A percentile compares a stretch with the other conserved stretches of the same genome.
These are phyloP conservation scores for Heliconius hermathena DNA, from an alignment of 1,140 invertebrate species.

Conservation along the genomic window DNA sequence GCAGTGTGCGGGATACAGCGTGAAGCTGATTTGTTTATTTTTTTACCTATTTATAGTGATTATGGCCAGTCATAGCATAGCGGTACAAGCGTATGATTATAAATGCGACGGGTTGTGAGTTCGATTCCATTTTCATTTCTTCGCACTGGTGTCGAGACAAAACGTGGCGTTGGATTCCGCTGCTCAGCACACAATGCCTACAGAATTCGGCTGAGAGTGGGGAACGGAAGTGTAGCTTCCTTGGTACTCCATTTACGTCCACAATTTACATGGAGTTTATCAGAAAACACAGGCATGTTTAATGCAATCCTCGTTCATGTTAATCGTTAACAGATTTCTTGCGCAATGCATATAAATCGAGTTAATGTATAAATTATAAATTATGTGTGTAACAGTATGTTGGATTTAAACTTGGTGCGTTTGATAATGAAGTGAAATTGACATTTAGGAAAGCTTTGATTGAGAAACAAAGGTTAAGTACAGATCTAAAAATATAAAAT, in stretches of 20 bases:
- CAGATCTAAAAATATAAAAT: too few species aligned
- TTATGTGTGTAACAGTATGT: constrained; percentile 17
- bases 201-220: too few species aligned
- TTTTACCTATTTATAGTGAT: too few species aligned
- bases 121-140: background rate
- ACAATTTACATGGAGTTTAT: background rate
- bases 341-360: constrained; percentile 30
- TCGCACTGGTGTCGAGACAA: too few species aligned
- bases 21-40: too few species aligned
- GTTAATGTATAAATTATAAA: background rate
- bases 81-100: too few species aligned
- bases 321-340: constrained; percentile 32
- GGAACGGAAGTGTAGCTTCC: background rate
- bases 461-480: background rate
- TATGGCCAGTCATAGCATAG: too few species aligned
- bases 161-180: too few species aligned
- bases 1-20: too few species aligned
- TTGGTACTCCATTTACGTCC: background rate
- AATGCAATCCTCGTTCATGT: constrained; percentile 30
- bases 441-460: background rate
- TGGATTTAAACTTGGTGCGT: constrained; percentile 18
- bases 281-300: constrained; percentile 7
- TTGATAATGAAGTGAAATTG: background rate
- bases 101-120: too few species aligned
- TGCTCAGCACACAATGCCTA: too few species aligned